Evolutionary conservation across 2,113 vertebrate genomes (phyloP).

Genomic region (Anolis carolinensis): DNA sequence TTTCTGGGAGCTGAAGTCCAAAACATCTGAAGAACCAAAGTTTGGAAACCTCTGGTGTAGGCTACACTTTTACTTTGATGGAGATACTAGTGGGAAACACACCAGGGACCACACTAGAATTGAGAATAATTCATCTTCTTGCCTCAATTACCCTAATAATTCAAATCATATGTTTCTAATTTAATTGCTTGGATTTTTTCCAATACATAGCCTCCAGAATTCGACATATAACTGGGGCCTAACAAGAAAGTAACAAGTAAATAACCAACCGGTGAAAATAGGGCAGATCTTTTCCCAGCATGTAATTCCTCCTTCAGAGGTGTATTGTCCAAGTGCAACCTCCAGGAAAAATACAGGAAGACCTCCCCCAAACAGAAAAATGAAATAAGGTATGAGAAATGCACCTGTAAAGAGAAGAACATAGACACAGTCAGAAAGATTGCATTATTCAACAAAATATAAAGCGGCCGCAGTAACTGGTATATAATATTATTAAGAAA

Average conservation of each 20-base stretch:
- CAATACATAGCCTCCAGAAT: not conserved
- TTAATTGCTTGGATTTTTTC: not conserved
- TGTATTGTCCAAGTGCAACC: conserved; percentile 96
- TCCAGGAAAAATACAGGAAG: conserved; percentile 98
- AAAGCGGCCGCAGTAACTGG: not conserved
- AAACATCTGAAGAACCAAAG: no score
- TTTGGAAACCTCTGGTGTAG: no score
- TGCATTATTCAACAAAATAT: not conserved
- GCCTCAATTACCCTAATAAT: not conserved
- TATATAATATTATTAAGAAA: not conserved
- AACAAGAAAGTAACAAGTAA: not conserved
- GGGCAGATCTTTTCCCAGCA: conserved; percentile 98
- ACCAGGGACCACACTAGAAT: not conserved
- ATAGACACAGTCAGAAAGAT: not conserved
- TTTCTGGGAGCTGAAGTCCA: no score
- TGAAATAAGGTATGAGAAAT: conserved; percentile 98
- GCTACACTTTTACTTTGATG: not conserved
- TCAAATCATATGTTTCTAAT: not conserved
- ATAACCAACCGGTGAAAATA: conserved; percentile 92
- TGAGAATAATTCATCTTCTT: not conserved
- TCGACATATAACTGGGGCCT: not conserved
- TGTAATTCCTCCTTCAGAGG: conserved; percentile 97
- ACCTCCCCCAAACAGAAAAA: conserved; percentile 97
- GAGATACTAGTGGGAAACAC: not conserved
- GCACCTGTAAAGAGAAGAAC: conserved; percentile 83